Base-by-base conservation (phyloP, 2,797 vertebrate genomes). In the Pseudotriccus pelzelni region DNA sequence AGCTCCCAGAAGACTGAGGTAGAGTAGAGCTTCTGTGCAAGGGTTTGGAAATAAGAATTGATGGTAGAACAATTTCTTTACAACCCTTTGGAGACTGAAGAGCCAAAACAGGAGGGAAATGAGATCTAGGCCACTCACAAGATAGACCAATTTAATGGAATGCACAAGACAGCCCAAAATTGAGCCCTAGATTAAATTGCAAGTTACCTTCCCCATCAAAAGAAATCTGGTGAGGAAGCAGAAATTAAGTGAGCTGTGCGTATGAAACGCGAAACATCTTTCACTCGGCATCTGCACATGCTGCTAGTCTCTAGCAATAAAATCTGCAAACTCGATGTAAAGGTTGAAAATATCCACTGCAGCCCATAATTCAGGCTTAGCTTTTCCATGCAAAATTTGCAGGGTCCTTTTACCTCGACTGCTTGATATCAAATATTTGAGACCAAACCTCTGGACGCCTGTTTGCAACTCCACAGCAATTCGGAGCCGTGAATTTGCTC, bases 61-160 rank as follows among this genome's bases (percentile, higher is more conserved):
- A 95, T 49, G 83, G 77, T 88, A 91, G 85, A 94, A 89, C 76
- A 91, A 95, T 90, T 90, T 82, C 74, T 95, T 86, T 86, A 90
- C 77, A 82, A 84, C 52, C 37, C 80, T 94, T 93, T 70, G n/a
- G 90, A 96, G 90, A 82, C 77, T 44, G 34, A 81, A 90, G 59
- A 88, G 56, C 47, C 83, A 84, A 90, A 95, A 94, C 79, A 84
- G 63, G 47, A 79, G 80, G 83, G 67, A 97, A 91, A 91, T 47
- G 59, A 97, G 90, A 90, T 90, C 85, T 88, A 91, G 90, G 88
- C 87, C 93, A 95, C 88, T 88, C 0, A 2, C 0, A 1, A 95
- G 93, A 86, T 44, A 69, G 69, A 62, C 73, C 73, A 55, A 47
- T 86, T 86, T 93, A 91, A 94, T 55, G 91, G 79, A 89, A 93